Conservation (phyloP, 2,888 invertebrate species). For the Chymomyza caudatula region DNA sequence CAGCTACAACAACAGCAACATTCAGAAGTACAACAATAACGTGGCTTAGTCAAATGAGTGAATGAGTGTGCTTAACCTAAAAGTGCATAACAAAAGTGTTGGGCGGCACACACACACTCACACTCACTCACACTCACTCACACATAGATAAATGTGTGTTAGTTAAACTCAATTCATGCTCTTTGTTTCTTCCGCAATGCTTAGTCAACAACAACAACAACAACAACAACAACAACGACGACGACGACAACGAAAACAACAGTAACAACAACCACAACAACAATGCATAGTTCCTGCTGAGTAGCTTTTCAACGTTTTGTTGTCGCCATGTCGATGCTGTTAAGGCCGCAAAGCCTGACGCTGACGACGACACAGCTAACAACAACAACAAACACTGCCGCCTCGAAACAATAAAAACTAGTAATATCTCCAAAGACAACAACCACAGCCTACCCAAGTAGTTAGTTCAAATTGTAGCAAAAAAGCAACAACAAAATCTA, state of each 20-base stretch:
- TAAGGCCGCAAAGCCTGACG: slow-evolving; percentile 16
- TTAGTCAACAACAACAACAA: slow-evolving; percentile 34
- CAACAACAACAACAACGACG: slow-evolving; percentile 19
- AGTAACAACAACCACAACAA: slow-evolving; percentile 42
- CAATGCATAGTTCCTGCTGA: slow-evolving; percentile 68
- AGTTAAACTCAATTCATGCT: slow-evolving; percentile 52
- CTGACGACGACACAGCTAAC: slow-evolving; percentile 17
- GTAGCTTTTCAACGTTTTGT: slow-evolving; percentile 39
- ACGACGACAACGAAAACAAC: slow-evolving; percentile 27
- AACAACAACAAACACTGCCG: slow-evolving; percentile 41
- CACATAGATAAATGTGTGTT: slow-evolving; percentile 15
- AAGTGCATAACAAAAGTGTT: slow-evolving; percentile 55
- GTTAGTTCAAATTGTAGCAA: neutral
- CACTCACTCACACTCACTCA: slow-evolving; percentile 5
- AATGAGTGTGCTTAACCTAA: slow-evolving; percentile 67
- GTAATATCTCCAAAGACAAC: neutral
- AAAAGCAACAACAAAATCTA: neutral
- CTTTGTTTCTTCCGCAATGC: slow-evolving; percentile 53
- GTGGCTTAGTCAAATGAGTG: slow-evolving; percentile 54
- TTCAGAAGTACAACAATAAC: slow-evolving; percentile 23
- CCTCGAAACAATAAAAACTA: slow-evolving; percentile 41
- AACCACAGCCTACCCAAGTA: neutral
- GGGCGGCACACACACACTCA: slow-evolving; percentile 19
- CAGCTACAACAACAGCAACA: slow-evolving; percentile 27
- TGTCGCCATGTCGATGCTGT: slow-evolving; percentile 33